Percentiles rank a stretch among this genome's conserved stretches.
These are phyloP conservation scores for Abscondita cerata DNA, from an alignment of 2,888 invertebrate genomes.

Conservation along the genomic window DNA sequence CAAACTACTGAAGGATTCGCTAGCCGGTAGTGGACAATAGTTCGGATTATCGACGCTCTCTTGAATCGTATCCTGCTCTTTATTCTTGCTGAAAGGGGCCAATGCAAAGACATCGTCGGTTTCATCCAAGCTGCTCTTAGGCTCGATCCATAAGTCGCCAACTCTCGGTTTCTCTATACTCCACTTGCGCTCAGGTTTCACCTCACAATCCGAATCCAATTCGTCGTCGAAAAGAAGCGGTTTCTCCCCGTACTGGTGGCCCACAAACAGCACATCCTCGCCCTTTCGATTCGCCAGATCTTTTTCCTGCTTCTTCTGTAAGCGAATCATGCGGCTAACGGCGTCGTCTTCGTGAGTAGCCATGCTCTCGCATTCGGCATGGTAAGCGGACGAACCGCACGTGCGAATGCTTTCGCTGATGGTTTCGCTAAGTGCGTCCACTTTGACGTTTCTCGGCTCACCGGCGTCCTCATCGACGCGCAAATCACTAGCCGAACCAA, in stretches of 20 bases:
- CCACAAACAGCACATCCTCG: conserved; percentile 69
- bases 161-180: conserved; percentile 41
- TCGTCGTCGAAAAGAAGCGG: conserved; percentile 81
- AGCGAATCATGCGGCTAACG: conserved; percentile 60
- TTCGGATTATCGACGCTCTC: conserved; percentile 23
- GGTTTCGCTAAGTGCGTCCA: conserved; percentile 62
- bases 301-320: conserved; percentile 60
- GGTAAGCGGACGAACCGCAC: conserved; percentile 73
- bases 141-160: conserved; percentile 51
- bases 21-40: conserved; percentile 21
- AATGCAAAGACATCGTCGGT: conserved; percentile 71
- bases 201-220: conserved; percentile 68
- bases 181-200: conserved; percentile 48
- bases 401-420: conserved; percentile 70
- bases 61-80: conserved; percentile 20
- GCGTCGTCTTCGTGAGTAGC: conserved; percentile 67
- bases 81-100: conserved; percentile 67
- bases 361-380: conserved; percentile 75
- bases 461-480: conserved; percentile 64
- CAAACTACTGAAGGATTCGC: conserved; percentile 29
- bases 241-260: conserved; percentile 78
- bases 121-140: conserved; percentile 57
- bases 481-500: conserved; percentile 76
- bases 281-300: conserved; percentile 47
- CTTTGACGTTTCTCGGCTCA: conserved; percentile 55